These are phyloP conservation scores for Exocentrus adspersus DNA, from an alignment of 2,888 invertebrate species.

Conservation along the genomic window DNA sequence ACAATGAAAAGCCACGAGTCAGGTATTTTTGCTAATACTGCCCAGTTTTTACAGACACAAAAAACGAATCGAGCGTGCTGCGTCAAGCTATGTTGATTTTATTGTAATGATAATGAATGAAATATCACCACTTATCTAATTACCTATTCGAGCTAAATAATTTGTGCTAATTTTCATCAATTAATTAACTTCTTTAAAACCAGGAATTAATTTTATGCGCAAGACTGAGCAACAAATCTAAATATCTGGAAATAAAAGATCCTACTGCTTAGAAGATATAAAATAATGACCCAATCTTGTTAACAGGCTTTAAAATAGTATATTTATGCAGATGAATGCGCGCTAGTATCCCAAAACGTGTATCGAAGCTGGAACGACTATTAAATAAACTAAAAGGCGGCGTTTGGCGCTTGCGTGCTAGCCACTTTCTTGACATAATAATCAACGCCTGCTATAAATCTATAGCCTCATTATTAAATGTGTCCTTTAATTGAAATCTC, in stretches of 20 bases:
- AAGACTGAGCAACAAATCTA: constrained; percentile 4
- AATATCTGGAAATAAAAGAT: constrained; percentile 3
- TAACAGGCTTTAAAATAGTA: constrained; percentile 21
- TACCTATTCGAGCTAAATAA: neutral
- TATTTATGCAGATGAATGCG: constrained; percentile 41
- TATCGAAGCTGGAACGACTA: constrained; percentile 31
- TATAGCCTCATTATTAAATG: constrained; percentile 68
- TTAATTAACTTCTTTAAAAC: neutral
- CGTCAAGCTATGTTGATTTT: neutral
- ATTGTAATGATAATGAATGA: neutral
- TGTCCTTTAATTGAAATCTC: constrained; percentile 73
- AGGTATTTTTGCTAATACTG: neutral
- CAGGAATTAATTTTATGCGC: constrained; percentile 7
- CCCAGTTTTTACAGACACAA: neutral
- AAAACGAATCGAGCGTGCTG: constrained; percentile 1
- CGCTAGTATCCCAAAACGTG: constrained; percentile 29
- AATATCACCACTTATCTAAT: neutral
- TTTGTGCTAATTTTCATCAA: no score
- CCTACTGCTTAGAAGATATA: constrained; percentile 17
- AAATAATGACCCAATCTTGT: constrained; percentile 29
- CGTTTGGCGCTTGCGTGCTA: constrained; percentile 52
- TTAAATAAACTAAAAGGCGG: constrained; percentile 43
- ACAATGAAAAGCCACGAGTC: constrained; percentile 10
- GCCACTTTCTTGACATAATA: constrained; percentile 52
- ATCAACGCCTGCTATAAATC: constrained; percentile 59